Conservation (phyloP, 2,113 vertebrate species). For the Stercorarius parasiticus region DNA sequence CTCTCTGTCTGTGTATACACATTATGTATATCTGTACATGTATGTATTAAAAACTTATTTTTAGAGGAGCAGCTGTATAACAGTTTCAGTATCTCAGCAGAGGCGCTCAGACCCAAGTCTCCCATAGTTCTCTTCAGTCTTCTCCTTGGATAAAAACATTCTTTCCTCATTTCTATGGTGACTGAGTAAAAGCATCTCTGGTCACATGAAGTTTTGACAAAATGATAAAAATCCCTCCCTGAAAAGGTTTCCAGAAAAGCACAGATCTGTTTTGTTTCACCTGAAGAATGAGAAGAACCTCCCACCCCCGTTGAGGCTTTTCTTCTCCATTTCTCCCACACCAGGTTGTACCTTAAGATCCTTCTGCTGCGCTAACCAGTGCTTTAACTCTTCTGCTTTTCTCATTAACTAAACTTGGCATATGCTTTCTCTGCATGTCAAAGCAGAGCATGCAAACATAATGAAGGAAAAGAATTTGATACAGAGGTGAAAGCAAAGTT, state of each 20-base stretch:
- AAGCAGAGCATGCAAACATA: constrained; percentile 8
- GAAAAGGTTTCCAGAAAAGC: background rate
- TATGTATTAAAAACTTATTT: background rate
- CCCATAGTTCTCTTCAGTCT: background rate
- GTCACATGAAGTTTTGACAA: background rate
- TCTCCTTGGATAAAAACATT: background rate
- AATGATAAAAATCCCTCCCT: background rate
- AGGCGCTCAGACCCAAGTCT: background rate
- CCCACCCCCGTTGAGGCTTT: accelerated
- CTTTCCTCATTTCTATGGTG: background rate
- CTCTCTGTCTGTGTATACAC: background rate
- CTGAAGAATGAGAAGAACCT: background rate
- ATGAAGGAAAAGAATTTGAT: constrained; percentile 13
- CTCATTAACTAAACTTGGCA: constrained; percentile 18
- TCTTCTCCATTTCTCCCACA: background rate
- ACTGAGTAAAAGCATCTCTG: background rate
- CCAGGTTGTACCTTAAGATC: background rate
- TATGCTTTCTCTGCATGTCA: background rate
- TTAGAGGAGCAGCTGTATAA: background rate
- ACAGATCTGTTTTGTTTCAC: accelerated
- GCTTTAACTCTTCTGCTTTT: constrained; percentile 11
- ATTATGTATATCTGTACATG: background rate
- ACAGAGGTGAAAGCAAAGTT: background rate
- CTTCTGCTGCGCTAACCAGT: background rate
- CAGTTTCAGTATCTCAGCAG: background rate